These are phyloP conservation scores for Callaeas wilsoni DNA, from an alignment of 2,113 vertebrate species.

Conservation along the genomic window DNA sequence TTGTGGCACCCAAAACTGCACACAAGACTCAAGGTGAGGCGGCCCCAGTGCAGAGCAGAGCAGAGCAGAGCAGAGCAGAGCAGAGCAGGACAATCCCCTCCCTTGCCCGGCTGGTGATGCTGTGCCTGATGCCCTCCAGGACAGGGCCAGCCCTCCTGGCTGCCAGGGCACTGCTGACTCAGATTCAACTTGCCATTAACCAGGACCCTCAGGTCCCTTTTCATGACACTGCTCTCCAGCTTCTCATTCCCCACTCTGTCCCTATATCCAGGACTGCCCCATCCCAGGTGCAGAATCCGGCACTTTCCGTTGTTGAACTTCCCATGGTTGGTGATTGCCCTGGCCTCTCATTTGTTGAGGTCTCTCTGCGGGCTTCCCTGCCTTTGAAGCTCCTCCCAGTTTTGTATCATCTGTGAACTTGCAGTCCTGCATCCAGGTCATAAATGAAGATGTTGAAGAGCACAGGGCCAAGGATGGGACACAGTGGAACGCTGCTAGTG, in stretches of 20 bases:
- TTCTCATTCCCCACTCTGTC: background rate
- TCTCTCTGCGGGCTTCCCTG: background rate
- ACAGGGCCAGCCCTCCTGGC: background rate
- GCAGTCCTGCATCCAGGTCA: background rate
- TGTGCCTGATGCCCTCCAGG: background rate
- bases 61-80: no score
- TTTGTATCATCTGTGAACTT: background rate
- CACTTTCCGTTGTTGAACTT: no score
- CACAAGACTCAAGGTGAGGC: fast-evolving
- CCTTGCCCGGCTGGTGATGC: fast-evolving
- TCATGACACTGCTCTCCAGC: background rate
- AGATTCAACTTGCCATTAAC: fast-evolving
- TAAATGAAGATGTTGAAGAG: background rate
- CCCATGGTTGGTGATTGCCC: background rate
- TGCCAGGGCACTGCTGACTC: background rate
- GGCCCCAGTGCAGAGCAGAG: fast-evolving
- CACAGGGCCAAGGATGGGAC: background rate
- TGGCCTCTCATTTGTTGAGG: background rate
- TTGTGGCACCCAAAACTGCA: background rate
- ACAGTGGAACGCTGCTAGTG: background rate
- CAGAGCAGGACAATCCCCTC: background rate
- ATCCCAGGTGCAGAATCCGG: background rate
- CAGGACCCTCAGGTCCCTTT: background rate
- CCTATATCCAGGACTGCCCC: fast-evolving
- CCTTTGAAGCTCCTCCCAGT: background rate